Percentiles rank a stretch among this genome's conserved stretches.
Conservation (phyloP, 1,140 invertebrate genomes). For the Nautilus pompilius region DNA sequence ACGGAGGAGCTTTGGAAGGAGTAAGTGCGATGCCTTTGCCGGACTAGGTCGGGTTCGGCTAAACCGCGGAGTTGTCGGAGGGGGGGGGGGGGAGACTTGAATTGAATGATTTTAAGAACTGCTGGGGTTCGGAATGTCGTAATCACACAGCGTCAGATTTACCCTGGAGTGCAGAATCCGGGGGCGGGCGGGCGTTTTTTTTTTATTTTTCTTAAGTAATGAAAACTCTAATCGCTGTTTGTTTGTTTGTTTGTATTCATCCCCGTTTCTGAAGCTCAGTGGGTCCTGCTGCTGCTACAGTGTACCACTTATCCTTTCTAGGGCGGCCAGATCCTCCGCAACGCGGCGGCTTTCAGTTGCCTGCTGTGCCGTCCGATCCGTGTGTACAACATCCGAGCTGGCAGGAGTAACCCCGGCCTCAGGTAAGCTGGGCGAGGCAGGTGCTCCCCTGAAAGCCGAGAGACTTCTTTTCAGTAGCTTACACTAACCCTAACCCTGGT, state of each 20-base stretch:
- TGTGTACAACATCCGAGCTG: constrained; percentile 76
- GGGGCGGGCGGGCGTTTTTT: neutral
- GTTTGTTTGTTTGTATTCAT: neutral
- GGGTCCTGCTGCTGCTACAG: neutral
- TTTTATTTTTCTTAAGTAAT: neutral
- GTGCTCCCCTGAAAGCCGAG: too few species aligned
- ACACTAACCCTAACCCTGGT: too few species aligned
- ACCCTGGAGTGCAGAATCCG: neutral
- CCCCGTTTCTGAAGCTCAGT: neutral
- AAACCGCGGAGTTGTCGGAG: neutral
- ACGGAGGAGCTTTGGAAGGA: constrained; percentile 24
- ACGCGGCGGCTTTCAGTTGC: constrained; percentile 74
- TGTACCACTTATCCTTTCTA: constrained; percentile 42
- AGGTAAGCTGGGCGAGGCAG: constrained; percentile 59
- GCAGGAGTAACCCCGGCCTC: constrained; percentile 75
- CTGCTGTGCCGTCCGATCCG: constrained; percentile 70
- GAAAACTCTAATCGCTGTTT: neutral
- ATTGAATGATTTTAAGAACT: neutral
- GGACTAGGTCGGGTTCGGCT: neutral
- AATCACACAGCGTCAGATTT: neutral
- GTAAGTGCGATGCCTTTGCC: constrained; percentile 7
- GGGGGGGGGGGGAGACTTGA: neutral
- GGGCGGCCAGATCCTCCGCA: constrained; percentile 86
- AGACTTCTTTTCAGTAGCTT: too few species aligned
- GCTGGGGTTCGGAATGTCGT: neutral